Percentiles rank a stretch among this genome's conserved stretches.
Evolutionary conservation across 2,113 vertebrate genomes (phyloP).

Genomic region (Pollachius pollachius): DNA sequence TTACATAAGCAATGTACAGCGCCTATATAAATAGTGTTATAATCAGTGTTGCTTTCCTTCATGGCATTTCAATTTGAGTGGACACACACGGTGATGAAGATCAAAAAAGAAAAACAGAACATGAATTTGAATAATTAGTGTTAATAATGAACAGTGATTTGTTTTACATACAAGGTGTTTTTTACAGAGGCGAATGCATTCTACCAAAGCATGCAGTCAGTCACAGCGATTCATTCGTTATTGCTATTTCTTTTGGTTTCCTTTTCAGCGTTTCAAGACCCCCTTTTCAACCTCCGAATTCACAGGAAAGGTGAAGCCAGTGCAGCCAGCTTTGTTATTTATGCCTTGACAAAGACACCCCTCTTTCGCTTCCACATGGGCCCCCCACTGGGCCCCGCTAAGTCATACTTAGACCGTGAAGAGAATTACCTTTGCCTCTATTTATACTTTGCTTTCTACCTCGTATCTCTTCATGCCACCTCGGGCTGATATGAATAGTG

Average conservation of each 20-base stretch:
- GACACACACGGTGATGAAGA: too few species aligned
- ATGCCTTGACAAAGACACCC: constrained; percentile 7
- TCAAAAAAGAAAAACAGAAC: too few species aligned
- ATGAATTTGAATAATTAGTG: too few species aligned
- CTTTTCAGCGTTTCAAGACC: constrained; percentile 12
- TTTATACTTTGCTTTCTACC: constrained; percentile 10
- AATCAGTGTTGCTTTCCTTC: too few species aligned
- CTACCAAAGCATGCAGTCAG: not conserved
- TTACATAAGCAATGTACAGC: too few species aligned
- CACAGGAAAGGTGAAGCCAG: constrained; percentile 59
- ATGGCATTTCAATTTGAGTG: too few species aligned
- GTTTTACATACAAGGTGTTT: not conserved
- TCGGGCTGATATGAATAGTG: constrained; percentile 20
- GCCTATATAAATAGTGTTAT: too few species aligned
- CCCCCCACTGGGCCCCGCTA: constrained; percentile 44
- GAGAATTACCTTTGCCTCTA: constrained; percentile 59
- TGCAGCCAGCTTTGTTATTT: constrained; percentile 26
- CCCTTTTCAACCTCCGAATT: constrained; percentile 36
- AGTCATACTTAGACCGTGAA: constrained; percentile 50
- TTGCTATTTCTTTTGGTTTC: constrained; percentile 10
- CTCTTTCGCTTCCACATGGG: constrained; percentile 35
- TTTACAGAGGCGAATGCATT: not conserved
- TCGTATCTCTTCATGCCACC: constrained; percentile 24
- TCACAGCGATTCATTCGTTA: constrained; percentile 18
- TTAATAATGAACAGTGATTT: not conserved